Evolutionary conservation across 2,113 vertebrate genomes (phyloP).

Genomic region (Coptodon rendalli): DNA sequence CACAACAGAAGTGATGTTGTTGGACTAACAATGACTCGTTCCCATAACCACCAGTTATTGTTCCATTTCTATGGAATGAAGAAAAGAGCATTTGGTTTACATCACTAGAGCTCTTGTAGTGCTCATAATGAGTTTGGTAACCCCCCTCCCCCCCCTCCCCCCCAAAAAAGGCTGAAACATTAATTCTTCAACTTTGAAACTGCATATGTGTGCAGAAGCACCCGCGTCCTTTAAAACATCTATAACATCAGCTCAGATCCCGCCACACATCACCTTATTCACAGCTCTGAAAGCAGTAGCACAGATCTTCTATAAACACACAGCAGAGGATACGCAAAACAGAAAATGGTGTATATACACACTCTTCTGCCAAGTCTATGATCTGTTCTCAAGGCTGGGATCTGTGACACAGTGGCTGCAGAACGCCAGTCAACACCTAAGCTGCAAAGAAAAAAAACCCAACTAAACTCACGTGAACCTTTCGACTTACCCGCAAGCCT

Average conservation of each 20-base stretch:
- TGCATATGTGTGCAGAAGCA: neutral
- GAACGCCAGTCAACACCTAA: neutral
- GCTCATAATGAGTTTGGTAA: conserved; percentile 16
- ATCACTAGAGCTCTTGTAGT: conserved; percentile 6
- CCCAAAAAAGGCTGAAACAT: neutral
- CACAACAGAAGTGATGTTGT: neutral
- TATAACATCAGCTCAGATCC: conserved; percentile 22
- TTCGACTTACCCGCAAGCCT: conserved; percentile 81
- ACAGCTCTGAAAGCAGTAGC: neutral
- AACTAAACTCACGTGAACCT: neutral
- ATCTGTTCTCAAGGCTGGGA: neutral
- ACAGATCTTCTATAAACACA: neutral
- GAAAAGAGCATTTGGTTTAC: conserved; percentile 8
- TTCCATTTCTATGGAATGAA: neutral
- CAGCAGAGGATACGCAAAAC: neutral
- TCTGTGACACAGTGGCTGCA: neutral
- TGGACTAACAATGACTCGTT: neutral
- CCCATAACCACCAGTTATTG: neutral
- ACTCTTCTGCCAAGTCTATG: neutral
- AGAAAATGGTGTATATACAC: neutral
- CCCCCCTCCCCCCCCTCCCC: neutral
- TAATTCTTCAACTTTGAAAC: neutral
- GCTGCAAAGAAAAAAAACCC: accelerated
- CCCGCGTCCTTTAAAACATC: conserved; percentile 1
- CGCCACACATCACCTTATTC: conserved; percentile 11